Base-by-base conservation (phyloP, 2,797 vertebrate genomes). In the Halcyon badia region DNA sequence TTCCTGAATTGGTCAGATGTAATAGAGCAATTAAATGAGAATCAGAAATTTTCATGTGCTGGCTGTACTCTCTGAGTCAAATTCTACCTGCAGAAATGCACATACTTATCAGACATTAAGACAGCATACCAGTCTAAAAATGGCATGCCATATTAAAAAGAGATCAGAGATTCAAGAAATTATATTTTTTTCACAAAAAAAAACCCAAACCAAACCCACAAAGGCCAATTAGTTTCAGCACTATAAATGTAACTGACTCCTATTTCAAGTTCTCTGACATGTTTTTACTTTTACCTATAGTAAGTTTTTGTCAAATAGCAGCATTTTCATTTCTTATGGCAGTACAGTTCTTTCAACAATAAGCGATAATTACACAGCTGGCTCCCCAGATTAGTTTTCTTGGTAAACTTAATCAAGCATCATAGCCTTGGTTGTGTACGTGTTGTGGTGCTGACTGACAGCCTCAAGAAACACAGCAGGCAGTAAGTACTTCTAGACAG, bases 91-190 rank as follows among this genome's bases (percentile, higher is more conserved):
- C 33, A 81, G 10, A 89, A 76, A 51, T 1, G 8, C 22, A 24
- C 10, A 39, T 3, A 3, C 8, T 76, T 42, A 41, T 17, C 37
- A 88, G n/a, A 69, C 5, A 46, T 82, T 39, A 76, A 54, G 35
- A 37, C 9, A 14, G 5, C 33, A 51, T 12, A 12, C 4, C 49
- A 54, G 6, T 65, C 21, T 81, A 54, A 88, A 83, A 80, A 15
- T 26, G 22, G 4, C 20, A 51, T 0, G 0, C 4, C 49, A 11
- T 16, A 42, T 14, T 51, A 28, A 60, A n/a, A 83, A 51, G 41
- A 46, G 28, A n/a, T n/a, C 33, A 79, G 42, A 30, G 5, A 35
- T 28, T 85, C 18, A 62, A 77, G 37, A 86, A 52, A 31, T 46
- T 0, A 49, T 64, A 20, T 14, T 44, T 89, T 44, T 89, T 72